Evolutionary conservation across 2,113 vertebrate species (phyloP).

Genomic region (Caloenas nicobarica): DNA sequence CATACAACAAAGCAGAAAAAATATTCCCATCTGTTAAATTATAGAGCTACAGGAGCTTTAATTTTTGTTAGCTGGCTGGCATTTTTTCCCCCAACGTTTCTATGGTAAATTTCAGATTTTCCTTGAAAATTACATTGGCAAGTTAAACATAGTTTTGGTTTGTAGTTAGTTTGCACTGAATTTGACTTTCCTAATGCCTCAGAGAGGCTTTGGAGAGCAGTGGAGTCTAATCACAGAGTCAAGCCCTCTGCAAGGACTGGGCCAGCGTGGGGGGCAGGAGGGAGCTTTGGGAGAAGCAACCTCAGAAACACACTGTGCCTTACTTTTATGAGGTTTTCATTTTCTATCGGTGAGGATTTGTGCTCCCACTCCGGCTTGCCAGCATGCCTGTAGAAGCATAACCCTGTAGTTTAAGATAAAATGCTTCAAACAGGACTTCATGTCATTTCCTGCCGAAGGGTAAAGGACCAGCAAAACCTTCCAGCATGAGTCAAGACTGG

Average conservation of each 20-base stretch:
- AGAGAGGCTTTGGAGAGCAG: neutral
- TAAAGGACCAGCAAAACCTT: constrained; percentile 47
- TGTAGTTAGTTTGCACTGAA: neutral
- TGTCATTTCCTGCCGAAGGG: constrained; percentile 28
- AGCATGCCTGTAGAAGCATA: neutral
- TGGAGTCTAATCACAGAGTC: neutral
- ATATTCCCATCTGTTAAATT: neutral
- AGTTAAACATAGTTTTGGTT: neutral
- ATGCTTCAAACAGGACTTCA: neutral
- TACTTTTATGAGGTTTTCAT: neutral
- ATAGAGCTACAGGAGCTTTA: neutral
- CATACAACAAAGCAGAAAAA: neutral
- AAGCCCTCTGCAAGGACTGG: neutral
- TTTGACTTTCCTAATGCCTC: neutral
- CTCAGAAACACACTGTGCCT: neutral
- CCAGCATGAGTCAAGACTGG: constrained; percentile 38
- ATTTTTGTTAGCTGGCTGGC: neutral
- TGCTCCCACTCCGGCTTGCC: neutral
- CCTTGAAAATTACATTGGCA: neutral
- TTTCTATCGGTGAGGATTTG: neutral
- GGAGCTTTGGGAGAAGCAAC: neutral
- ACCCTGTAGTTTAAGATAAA: neutral
- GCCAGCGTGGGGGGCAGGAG: neutral
- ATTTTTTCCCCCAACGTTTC: neutral
- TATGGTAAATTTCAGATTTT: neutral